Percentiles rank a stretch among this genome's conserved stretches.
Evolutionary conservation across 1,140 invertebrate species (phyloP).

Genomic region (Ceratitis capitata): DNA sequence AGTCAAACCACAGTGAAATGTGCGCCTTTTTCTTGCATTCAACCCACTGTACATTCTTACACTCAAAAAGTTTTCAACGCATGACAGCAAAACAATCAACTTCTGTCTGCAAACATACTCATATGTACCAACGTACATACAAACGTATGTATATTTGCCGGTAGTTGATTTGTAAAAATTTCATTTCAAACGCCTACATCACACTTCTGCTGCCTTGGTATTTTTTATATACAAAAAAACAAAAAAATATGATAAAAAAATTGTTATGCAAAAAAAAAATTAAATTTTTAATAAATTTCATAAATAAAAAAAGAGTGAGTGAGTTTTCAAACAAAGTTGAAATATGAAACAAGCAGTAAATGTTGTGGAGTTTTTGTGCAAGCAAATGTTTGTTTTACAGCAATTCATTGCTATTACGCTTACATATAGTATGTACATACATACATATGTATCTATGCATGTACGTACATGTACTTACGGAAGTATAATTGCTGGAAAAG

Average conservation of each 20-base stretch:
- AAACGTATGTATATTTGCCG: not conserved
- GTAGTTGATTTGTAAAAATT: not conserved
- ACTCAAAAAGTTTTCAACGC: not conserved
- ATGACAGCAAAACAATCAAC: not conserved
- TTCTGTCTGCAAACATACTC: not conserved
- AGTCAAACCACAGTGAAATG: no score
- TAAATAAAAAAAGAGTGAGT: not conserved
- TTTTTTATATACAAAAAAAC: slow-evolving; percentile 65
- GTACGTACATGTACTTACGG: not conserved
- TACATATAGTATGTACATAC: no score
- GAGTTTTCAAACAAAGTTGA: not conserved
- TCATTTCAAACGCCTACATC: not conserved
- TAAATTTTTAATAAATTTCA: not conserved
- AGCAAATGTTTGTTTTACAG: not conserved
- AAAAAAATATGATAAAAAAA: slow-evolving; percentile 60
- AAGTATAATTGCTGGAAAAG: not conserved
- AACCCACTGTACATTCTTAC: not conserved
- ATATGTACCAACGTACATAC: not conserved
- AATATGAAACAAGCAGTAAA: not conserved
- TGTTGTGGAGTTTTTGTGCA: not conserved
- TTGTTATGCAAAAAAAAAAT: not conserved
- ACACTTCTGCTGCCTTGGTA: slow-evolving; percentile 61
- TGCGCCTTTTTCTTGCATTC: no score
- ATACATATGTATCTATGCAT: no score
- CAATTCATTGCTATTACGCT: not conserved